These are phyloP conservation scores for Cerceris rybyensis DNA, from an alignment of 2,888 invertebrate genomes.

Conservation along the genomic window DNA sequence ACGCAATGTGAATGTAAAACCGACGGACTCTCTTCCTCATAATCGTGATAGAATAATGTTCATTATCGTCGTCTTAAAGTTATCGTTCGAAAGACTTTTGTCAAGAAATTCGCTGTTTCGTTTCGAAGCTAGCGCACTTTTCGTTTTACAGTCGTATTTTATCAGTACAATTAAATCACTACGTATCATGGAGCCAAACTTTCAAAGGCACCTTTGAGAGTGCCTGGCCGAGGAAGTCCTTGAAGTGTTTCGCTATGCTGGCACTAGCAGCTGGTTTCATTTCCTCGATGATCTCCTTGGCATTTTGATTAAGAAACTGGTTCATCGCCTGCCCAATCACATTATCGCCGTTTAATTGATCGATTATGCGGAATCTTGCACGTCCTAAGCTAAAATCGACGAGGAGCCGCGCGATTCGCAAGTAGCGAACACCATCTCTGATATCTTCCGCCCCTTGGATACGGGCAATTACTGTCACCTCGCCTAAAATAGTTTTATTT, in stretches of 20 bases:
- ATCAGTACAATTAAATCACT: constrained; percentile 19
- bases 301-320: constrained; percentile 91
- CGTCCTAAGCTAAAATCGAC: constrained; percentile 88
- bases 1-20: no score
- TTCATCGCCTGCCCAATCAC: constrained; percentile 93
- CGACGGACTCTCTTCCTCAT: no score
- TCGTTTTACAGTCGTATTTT: no score
- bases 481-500: constrained; percentile 83
- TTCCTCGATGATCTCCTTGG: constrained; percentile 91
- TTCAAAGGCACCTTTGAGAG: constrained; percentile 88
- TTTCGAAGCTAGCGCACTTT: no score
- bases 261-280: constrained; percentile 90
- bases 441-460: constrained; percentile 87
- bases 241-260: constrained; percentile 89
- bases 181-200: constrained; percentile 84
- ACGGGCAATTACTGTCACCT: constrained; percentile 88
- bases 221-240: constrained; percentile 88
- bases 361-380: constrained; percentile 88
- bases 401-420: constrained; percentile 87
- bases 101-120: no score
- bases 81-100: no score
- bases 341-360: constrained; percentile 89
- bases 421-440: constrained; percentile 85
- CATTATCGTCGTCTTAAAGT: no score
- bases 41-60: no score